Evolutionary conservation across 1,140 invertebrate genomes (phyloP).

Genomic region (Bilobella aurantiaca): DNA sequence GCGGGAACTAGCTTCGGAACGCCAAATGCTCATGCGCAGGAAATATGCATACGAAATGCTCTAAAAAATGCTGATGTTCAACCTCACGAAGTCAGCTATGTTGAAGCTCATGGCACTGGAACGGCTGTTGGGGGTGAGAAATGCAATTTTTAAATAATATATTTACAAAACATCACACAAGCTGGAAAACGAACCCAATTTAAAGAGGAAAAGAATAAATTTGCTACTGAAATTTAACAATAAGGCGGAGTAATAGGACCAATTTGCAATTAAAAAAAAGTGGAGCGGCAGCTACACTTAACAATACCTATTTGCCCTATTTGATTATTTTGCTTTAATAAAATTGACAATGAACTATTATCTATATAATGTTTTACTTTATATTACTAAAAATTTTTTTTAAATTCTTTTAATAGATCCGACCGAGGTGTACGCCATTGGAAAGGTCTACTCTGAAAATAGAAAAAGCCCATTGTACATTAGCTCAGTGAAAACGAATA

Average conservation of each 20-base stretch:
- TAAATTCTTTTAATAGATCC: constrained; percentile 14
- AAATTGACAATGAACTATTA: too few relatives aligned
- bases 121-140: constrained; percentile 40
- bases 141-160: neutral
- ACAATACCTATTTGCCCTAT: too few relatives aligned
- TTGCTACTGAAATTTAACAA: too few relatives aligned
- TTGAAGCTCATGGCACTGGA: constrained; percentile 53
- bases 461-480: constrained; percentile 43
- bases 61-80: constrained; percentile 45
- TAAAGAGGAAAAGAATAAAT: too few relatives aligned
- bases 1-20: constrained; percentile 15
- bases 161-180: neutral
- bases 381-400: too few relatives aligned
- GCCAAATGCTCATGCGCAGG: constrained; percentile 37
- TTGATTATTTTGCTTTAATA: too few relatives aligned
- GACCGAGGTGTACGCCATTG: constrained; percentile 38
- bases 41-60: constrained; percentile 43
- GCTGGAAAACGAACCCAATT: neutral
- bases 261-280: too few relatives aligned
- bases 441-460: constrained; percentile 45
- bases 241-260: too few relatives aligned
- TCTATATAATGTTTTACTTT: too few relatives aligned
- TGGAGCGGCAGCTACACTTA: too few relatives aligned
- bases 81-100: constrained; percentile 44
- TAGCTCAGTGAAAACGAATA: constrained; percentile 51